Evolutionary conservation across 2,888 invertebrate genomes (phyloP), one percentile per base, ranked within the genome.

Genomic region (Leptura quadrifasciata): DNA sequence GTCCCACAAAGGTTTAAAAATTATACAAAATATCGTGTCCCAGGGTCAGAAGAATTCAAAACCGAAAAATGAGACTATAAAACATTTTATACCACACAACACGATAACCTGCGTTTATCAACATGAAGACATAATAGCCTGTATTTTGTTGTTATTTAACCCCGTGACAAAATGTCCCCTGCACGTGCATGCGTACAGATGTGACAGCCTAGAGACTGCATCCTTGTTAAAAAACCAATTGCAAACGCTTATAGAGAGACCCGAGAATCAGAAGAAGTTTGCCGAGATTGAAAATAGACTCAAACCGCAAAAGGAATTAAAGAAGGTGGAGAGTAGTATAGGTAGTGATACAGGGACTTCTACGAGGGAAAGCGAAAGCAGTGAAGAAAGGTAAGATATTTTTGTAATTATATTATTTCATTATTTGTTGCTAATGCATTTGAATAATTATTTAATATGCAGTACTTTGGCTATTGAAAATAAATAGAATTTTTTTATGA

Each of bases 151-250:
- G 63, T 93, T 98, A 0, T 97, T 96, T 88, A 98, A 98, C 90
- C 98, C 98, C 0, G 94, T 96, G 73, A 98, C 98, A 9, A 95
- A 96, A 82, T 97, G 97, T 87, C 98, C 98, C 0, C 94, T 98
- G 27, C 98, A 98, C 87, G 97, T 98, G 2, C 98, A 99, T 88
- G 98, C 97, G 71, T 98, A 93, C 88, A 79, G 84, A 79, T 98
- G 97, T 88, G 98, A 98, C 89, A 97, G 97, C 10, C 94, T 97
- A 80, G 95, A 97, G 87, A 98, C 98, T 20, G 98, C 98, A 0
- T 93, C 95, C 78, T 92, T 97, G 87, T 92, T 99, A 75, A 95
- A 94, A 87, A 93, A 94, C 12, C 97, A 97, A 86, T 90, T 98
- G 76, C 95, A 96, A 89, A 93, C 94, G 9, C 90, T 98, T 75